Percentiles rank a stretch among this genome's conserved stretches.
phyloP scores from a whole-genome alignment of 2,113 vertebrate species.

The Neodon shergylaensis region DNA sequence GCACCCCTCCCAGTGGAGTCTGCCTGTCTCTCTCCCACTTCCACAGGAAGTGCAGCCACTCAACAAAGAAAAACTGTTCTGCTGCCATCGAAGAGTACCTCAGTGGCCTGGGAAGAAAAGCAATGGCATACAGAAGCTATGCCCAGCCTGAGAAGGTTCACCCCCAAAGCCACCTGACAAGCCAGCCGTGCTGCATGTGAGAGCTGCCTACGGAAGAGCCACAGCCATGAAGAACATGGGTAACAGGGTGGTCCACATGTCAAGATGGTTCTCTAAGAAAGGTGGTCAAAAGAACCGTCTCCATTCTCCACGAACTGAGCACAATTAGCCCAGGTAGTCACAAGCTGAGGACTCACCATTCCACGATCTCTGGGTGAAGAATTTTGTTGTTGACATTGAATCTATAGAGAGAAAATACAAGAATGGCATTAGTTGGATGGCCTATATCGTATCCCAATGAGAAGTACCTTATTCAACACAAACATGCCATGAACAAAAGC shows the following conservation, averaged over 20 bases:
- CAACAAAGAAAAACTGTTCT: not conserved
- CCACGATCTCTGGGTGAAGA: slow-evolving; percentile 94
- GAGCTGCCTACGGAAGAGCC: not conserved
- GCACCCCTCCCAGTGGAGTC: not conserved
- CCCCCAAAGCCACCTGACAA: not conserved
- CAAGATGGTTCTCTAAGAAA: not conserved
- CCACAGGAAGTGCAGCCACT: not conserved
- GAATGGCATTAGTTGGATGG: not conserved
- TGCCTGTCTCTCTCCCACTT: not conserved
- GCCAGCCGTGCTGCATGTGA: not conserved
- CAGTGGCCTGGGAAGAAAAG: not conserved
- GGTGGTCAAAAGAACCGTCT: not conserved
- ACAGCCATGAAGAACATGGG: rapidly evolving
- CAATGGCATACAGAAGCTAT: not conserved
- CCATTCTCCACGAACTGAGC: not conserved
- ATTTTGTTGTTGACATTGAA: slow-evolving; percentile 93
- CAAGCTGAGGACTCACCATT: slow-evolving; percentile 90
- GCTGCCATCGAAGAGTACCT: not conserved
- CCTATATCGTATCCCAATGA: not conserved
- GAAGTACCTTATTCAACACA: not conserved
- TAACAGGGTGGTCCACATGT: not conserved
- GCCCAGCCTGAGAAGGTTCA: not conserved
- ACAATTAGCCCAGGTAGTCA: not conserved
- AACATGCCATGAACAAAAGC: not conserved
- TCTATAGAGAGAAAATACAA: slow-evolving; percentile 77